Percentiles rank a stretch among this genome's conserved stretches.
These are phyloP conservation scores for Tetragnatha versicolor DNA, from an alignment of 1,140 invertebrate species.

Conservation along the genomic window DNA sequence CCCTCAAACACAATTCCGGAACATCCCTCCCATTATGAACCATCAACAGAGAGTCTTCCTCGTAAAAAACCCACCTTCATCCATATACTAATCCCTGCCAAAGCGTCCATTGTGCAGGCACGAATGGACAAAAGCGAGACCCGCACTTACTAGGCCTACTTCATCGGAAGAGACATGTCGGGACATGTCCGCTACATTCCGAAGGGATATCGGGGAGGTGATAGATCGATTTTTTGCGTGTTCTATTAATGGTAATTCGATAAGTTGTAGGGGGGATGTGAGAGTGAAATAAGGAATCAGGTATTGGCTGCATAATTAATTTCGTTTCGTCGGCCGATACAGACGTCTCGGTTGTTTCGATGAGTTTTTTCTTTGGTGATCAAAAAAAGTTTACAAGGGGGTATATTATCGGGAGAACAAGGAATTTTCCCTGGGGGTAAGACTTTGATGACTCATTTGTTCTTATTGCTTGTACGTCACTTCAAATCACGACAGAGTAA, in stretches of 20 bases:
- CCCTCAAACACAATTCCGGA: no score
- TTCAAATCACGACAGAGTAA: no score
- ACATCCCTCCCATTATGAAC: no score
- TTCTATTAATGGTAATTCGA: constrained; percentile 16
- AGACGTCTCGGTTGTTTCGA: not conserved
- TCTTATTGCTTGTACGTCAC: no score
- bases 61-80: not conserved
- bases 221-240: constrained; percentile 34
- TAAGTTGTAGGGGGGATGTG: not conserved
- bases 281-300: not conserved
- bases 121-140: no score
- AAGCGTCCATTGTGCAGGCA: no score
- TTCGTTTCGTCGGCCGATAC: not conserved
- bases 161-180: not conserved
- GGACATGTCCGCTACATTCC: constrained; percentile 23
- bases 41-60: no score
- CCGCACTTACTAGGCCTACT: not conserved
- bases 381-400: no score
- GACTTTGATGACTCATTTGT: no score
- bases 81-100: not conserved
- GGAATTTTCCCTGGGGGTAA: no score
- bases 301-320: constrained; percentile 16
- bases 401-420: no score
- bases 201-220: constrained; percentile 14
- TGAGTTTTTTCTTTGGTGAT: constrained; percentile 3